Evolutionary conservation across 2,888 invertebrate species (phyloP).

Genomic region (Luffia ferchaultella): DNA sequence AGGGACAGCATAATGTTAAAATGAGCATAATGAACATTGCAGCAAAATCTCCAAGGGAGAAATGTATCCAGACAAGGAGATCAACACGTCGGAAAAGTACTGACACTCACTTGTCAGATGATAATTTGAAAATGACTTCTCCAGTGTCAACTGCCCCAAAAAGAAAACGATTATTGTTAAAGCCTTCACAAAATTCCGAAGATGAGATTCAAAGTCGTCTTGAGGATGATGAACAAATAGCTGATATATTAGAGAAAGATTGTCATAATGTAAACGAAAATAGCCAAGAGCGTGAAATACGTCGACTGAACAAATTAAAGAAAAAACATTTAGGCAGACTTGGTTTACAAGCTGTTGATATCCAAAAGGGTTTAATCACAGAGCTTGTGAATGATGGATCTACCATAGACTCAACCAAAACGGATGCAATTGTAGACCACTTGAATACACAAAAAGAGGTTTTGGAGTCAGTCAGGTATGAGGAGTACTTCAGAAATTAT

Average conservation of each 20-base stretch:
- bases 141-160: slow-evolving; percentile 1
- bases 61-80: slow-evolving; percentile 41
- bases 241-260: background rate
- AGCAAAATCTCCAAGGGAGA: slow-evolving; percentile 41
- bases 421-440: slow-evolving; percentile 41
- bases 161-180: slow-evolving; percentile 6
- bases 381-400: slow-evolving; percentile 14
- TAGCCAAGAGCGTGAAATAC: slow-evolving; percentile 21
- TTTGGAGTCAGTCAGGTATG: slow-evolving; percentile 24
- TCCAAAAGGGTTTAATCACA: slow-evolving; percentile 4
- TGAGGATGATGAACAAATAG: slow-evolving; percentile 21
- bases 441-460: slow-evolving; percentile 18
- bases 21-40: slow-evolving; percentile 54
- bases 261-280: slow-evolving; percentile 12
- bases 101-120: slow-evolving; percentile 17
- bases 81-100: slow-evolving; percentile 28
- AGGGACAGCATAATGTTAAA: slow-evolving; percentile 64
- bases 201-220: slow-evolving; percentile 6
- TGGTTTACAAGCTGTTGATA: slow-evolving; percentile 45
- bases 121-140: slow-evolving; percentile 8
- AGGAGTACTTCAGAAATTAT: slow-evolving; percentile 21
- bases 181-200: slow-evolving; percentile 15
- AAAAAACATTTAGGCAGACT: slow-evolving; percentile 67
- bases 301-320: slow-evolving; percentile 56
- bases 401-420: slow-evolving; percentile 21